Base-by-base conservation (phyloP, 2,113 vertebrate species). In the Chaetodon trifascialis region DNA sequence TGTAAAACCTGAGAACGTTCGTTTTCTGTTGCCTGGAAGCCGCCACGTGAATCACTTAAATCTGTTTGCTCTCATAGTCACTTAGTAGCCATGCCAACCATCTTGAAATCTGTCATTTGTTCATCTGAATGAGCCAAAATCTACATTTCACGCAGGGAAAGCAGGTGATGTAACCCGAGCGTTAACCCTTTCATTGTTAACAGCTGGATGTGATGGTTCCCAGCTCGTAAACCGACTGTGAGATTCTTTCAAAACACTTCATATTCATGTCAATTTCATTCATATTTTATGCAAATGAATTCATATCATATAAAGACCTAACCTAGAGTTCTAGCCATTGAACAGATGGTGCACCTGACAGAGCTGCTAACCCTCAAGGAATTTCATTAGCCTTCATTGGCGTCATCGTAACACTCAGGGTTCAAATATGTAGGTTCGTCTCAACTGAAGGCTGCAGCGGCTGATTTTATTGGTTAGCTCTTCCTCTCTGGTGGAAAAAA, bases 221-320 rank as follows among this genome's bases (percentile, higher is more conserved):
- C 30, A 30, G 11, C 40, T 11, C 42, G 65, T 38, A 59, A 68
- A 34, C 15, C 21, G 10, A 63, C 51, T 5, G 42, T 52, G 46
- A 7, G 49, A 16, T 67, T 30, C 17, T 2, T 70, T 16, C 30
- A 30, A 30, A 1, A 54, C 30, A 7, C 8, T 67, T 36, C 21
- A 58, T 78, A 82, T 64, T 44, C 2, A n/a, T 25, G n/a, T 19
- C 0, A 44, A 25, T 80, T 63, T 73, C 47, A 63, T 59, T 73
- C 23, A 34, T 34, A 6, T 75, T 59, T 56, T 5, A 82, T 80
- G 83, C 65, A 78, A 84, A 91, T 87, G 11, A n/a, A 55, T 78
- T 74, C 56, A 58, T 76, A 58, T 76, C 36, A 62, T 40, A 15
- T 44, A n/a, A 83, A 78, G 54, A 23, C 23, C 1, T 16, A 8